Percentiles rank a stretch among this genome's conserved stretches.
These are phyloP conservation scores for Solea senegalensis DNA, from an alignment of 2,113 vertebrate genomes.

Conservation along the genomic window DNA sequence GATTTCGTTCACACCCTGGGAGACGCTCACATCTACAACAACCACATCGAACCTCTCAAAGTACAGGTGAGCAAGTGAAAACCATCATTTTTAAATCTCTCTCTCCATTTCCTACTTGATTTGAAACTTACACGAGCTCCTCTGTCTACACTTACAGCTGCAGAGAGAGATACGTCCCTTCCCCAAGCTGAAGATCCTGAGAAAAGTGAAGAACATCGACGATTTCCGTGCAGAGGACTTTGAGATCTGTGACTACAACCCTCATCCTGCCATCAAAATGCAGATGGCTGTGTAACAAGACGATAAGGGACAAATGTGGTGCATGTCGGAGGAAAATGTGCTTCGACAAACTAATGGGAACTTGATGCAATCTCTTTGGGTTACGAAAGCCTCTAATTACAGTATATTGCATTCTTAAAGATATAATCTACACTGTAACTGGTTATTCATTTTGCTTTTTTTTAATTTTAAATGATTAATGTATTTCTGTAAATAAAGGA, in stretches of 20 bases:
- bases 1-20: constrained; percentile 96
- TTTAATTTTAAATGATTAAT: constrained; percentile 1
- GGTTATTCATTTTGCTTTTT: background rate
- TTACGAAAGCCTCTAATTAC: too few relatives aligned
- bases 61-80: constrained; percentile 82
- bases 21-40: constrained; percentile 94
- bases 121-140: background rate
- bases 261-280: constrained; percentile 95
- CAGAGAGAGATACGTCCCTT: constrained; percentile 91
- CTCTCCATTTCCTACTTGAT: background rate
- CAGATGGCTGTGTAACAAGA: constrained; percentile 90
- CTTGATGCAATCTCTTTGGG: too few relatives aligned
- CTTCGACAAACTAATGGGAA: too few relatives aligned
- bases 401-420: too few relatives aligned
- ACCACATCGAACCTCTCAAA: constrained; percentile 92
- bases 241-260: constrained; percentile 90
- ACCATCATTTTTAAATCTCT: background rate
- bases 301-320: background rate
- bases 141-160: constrained; percentile 80
- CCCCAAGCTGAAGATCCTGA: constrained; percentile 91
- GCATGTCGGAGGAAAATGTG: background rate
- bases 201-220: constrained; percentile 86
- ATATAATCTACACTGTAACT: background rate
- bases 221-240: constrained; percentile 93
- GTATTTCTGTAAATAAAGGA: constrained; percentile 45